Evolutionary conservation across 2,888 invertebrate genomes (phyloP).

Genomic region (Heliconius sara): DNA sequence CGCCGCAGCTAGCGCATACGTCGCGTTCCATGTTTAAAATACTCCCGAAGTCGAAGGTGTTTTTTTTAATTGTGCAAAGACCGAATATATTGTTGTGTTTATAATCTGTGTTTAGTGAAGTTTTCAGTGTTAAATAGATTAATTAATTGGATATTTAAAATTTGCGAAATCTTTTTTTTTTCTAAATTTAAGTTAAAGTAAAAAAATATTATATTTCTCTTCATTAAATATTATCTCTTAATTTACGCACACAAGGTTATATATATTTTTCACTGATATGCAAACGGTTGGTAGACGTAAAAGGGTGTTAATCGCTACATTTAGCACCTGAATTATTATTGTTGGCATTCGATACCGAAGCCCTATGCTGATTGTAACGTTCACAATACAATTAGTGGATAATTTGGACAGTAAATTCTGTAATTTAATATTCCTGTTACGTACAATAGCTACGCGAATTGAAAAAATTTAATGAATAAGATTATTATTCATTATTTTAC

Average conservation of each 20-base stretch:
- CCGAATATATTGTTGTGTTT: background rate
- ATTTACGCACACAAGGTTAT: background rate
- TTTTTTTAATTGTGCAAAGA: conserved; percentile 24
- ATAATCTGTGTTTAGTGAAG: conserved; percentile 19
- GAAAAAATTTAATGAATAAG: background rate
- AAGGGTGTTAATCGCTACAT: conserved; percentile 33
- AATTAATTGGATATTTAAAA: background rate
- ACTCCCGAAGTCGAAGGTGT: conserved; percentile 39
- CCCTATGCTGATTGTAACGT: conserved; percentile 34
- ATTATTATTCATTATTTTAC: background rate
- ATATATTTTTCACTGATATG: background rate
- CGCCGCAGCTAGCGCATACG: conserved; percentile 75
- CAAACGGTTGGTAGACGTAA: background rate
- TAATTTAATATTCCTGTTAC: conserved; percentile 22
- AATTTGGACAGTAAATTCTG: conserved; percentile 27
- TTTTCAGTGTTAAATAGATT: background rate
- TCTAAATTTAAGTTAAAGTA: background rate
- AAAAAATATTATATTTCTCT: background rate
- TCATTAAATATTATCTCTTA: background rate
- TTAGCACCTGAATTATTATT: conserved; percentile 28
- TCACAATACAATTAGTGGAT: conserved; percentile 31
- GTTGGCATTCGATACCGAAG: conserved; percentile 44
- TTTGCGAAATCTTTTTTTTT: background rate
- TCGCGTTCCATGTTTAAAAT: conserved; percentile 66
- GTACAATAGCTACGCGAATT: background rate